These are phyloP conservation scores for Zenarchopterus dispar DNA, from an alignment of 2,797 vertebrate species.

Conservation along the genomic window DNA sequence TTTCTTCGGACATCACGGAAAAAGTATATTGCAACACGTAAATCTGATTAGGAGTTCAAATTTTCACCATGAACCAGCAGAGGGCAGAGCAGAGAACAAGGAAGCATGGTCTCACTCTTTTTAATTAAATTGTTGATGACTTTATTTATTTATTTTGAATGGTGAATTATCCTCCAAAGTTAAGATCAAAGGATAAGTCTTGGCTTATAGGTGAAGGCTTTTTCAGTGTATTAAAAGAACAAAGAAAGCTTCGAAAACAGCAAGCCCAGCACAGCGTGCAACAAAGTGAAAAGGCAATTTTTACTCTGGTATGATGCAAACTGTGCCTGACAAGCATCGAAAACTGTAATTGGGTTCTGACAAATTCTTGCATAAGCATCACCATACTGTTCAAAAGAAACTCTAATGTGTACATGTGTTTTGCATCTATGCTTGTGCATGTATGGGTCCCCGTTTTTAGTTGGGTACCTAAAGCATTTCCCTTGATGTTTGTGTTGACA, in stretches of 20 bases:
- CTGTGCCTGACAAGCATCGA: constrained; percentile 64
- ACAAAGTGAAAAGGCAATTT: constrained; percentile 53
- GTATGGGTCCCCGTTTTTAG: constrained; percentile 27
- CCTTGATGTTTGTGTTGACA: constrained; percentile 71
- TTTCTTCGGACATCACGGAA: constrained; percentile 5
- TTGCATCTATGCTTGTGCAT: constrained; percentile 18
- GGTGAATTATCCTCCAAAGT: constrained; percentile 71
- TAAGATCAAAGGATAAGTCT: constrained; percentile 79
- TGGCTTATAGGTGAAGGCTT: constrained; percentile 62
- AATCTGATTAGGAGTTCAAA: constrained; percentile 45
- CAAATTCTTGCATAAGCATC: constrained; percentile 47
- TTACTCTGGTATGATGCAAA: constrained; percentile 57
- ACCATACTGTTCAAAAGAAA: constrained; percentile 33
- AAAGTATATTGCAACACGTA: constrained; percentile 14
- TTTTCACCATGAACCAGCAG: constrained; percentile 51
- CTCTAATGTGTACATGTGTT: constrained; percentile 12
- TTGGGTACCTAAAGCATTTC: constrained; percentile 50
- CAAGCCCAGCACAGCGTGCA: constrained; percentile 45
- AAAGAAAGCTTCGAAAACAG: constrained; percentile 68
- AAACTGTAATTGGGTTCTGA: constrained; percentile 41
- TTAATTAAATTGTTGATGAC: constrained; percentile 79
- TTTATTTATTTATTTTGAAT: constrained; percentile 71
- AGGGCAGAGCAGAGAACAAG: constrained; percentile 46
- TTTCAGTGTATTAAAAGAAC: constrained; percentile 61
- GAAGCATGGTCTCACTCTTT: constrained; percentile 54